Evolutionary conservation across 2,888 invertebrate species (phyloP).

Genomic region (Drosophila pegasa): DNA sequence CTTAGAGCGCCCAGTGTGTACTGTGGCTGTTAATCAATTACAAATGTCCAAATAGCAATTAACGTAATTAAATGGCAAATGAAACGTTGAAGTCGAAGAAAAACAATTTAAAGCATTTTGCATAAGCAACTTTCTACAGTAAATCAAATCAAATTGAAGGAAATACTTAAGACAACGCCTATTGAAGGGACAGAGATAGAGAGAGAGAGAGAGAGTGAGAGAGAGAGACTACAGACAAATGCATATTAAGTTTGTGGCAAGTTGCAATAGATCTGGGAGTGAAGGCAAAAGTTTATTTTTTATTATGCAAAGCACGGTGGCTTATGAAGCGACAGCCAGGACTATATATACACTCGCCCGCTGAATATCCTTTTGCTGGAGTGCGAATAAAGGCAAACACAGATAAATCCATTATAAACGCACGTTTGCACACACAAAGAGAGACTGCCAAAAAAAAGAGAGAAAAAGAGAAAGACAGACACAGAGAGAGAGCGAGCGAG

Average conservation of each 20-base stretch:
- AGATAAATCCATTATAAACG: slow-evolving; percentile 74
- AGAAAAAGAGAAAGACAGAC: slow-evolving; percentile 1
- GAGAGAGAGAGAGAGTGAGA: not conserved
- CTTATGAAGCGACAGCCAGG: slow-evolving; percentile 36
- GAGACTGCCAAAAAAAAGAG: slow-evolving; percentile 13
- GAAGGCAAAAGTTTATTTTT: slow-evolving; percentile 50
- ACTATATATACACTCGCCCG: slow-evolving; percentile 27
- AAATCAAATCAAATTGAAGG: slow-evolving; percentile 26
- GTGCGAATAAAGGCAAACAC: slow-evolving; percentile 54
- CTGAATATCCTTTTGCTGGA: slow-evolving; percentile 44
- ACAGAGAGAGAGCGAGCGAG: not conserved
- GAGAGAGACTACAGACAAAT: slow-evolving; percentile 32
- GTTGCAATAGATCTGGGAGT: slow-evolving; percentile 30
- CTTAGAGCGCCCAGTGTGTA: not conserved
- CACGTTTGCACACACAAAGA: slow-evolving; percentile 67
- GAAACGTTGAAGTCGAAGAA: slow-evolving; percentile 1
- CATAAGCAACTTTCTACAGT: slow-evolving; percentile 11
- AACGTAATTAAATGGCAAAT: slow-evolving; percentile 51
- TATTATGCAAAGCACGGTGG: slow-evolving; percentile 68
- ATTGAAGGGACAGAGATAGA: slow-evolving; percentile 22
- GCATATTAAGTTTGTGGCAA: slow-evolving; percentile 57
- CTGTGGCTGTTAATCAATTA: slow-evolving; percentile 45
- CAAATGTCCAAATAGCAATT: slow-evolving; percentile 53
- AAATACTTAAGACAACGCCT: slow-evolving; percentile 22
- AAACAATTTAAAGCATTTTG: slow-evolving; percentile 34